Percentiles rank a stretch among this genome's conserved stretches.
Evolutionary conservation across 1,140 invertebrate species (phyloP).

Genomic region (Neomicropteryx cornuta): DNA sequence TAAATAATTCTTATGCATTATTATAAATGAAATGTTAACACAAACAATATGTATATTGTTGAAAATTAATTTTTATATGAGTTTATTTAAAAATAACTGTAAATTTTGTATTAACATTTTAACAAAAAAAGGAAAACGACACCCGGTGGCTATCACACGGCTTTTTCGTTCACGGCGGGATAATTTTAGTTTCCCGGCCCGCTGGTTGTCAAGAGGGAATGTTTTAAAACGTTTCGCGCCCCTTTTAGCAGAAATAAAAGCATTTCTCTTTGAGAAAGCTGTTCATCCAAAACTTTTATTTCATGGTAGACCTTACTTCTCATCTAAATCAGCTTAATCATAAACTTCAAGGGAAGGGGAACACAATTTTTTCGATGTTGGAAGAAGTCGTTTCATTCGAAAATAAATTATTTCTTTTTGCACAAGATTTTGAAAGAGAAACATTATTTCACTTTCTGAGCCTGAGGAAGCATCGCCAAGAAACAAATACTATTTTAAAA

Average conservation of each 20-base stretch:
- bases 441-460: conserved; percentile 9
- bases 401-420: conserved; percentile 12
- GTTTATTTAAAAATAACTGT: no score
- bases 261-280: conserved; percentile 18
- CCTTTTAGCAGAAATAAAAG: conserved; percentile 15
- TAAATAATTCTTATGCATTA: no score
- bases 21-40: no score
- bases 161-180: no score
- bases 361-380: conserved; percentile 11
- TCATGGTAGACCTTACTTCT: conserved; percentile 17
- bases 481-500: conserved; percentile 13
- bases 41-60: no score
- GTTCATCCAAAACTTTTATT: conserved; percentile 19
- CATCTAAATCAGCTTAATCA: conserved; percentile 17
- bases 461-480: conserved; percentile 5
- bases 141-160: no score
- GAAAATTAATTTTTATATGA: no score
- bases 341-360: conserved; percentile 16
- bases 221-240: conserved; percentile 18
- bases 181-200: no score
- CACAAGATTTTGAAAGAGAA: conserved; percentile 8
- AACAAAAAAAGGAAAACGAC: no score
- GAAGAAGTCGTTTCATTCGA: conserved; percentile 12
- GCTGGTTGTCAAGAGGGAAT: conserved; percentile 17
- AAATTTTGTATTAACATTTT: no score